Conservation (phyloP, 2,888 invertebrate genomes). For the Sturmia bella region DNA sequence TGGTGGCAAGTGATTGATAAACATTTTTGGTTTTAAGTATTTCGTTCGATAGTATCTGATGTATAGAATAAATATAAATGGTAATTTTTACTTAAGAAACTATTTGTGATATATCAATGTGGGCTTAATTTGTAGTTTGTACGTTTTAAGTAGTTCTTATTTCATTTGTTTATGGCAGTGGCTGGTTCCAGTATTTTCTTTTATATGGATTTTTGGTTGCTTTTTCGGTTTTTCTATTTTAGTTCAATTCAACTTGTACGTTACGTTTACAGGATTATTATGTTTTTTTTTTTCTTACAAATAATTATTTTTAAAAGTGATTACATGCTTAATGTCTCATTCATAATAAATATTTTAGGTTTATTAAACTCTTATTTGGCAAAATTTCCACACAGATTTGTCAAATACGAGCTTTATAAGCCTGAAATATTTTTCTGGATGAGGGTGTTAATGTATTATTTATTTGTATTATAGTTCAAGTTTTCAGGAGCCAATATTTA, state of each 20-base stretch:
- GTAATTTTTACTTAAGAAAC: neutral
- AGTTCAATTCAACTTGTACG: conserved; percentile 52
- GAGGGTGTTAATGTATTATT: too few species aligned
- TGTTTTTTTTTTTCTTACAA: neutral
- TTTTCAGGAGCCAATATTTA: too few species aligned
- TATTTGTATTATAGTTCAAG: too few species aligned
- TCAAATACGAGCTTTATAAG: too few species aligned
- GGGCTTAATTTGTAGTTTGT: conserved; percentile 56
- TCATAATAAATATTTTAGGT: too few species aligned
- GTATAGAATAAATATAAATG: neutral
- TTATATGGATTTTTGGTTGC: neutral
- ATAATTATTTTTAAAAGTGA: conserved; percentile 16
- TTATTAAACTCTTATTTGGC: too few species aligned
- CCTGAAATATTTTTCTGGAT: too few species aligned
- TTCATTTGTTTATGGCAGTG: conserved; percentile 31
- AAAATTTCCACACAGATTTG: too few species aligned
- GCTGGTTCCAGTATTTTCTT: conserved; percentile 33
- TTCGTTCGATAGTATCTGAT: conserved; percentile 49
- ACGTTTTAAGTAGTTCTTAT: conserved; percentile 33
- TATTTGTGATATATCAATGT: conserved; percentile 1
- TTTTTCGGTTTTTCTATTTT: neutral
- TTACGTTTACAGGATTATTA: conserved; percentile 75
- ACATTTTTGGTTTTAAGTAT: neutral
- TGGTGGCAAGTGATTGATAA: neutral
- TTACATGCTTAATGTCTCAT: too few species aligned